Percentiles rank a stretch among this genome's conserved stretches.
Conservation (phyloP, 2,113 vertebrate genomes). For the Actenoides lindsayi region DNA sequence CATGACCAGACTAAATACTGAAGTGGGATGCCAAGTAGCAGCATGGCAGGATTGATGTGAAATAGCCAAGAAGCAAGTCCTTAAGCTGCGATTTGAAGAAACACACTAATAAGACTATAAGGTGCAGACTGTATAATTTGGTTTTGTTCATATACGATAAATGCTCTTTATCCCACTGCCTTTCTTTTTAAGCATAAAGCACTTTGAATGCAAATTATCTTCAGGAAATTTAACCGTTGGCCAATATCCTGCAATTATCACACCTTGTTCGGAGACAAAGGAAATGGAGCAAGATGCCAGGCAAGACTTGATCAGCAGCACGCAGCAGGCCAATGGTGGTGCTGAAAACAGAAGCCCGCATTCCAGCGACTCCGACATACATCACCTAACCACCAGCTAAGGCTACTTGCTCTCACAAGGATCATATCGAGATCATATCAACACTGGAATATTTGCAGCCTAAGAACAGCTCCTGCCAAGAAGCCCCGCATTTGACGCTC, state of each 20-base stretch:
- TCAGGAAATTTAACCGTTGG: background rate
- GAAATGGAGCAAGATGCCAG: background rate
- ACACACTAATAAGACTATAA: background rate
- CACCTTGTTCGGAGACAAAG: background rate
- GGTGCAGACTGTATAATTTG: background rate
- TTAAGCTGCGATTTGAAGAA: background rate
- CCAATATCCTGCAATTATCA: background rate
- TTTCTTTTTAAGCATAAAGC: background rate
- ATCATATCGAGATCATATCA: background rate
- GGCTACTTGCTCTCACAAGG: background rate
- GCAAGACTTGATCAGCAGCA: background rate
- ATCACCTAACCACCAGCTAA: background rate
- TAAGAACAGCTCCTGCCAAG: background rate
- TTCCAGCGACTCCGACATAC: background rate
- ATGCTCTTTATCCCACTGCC: background rate
- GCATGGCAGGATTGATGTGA: background rate
- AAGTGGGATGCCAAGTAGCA: slow-evolving; percentile 35
- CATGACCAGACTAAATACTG: slow-evolving; percentile 60
- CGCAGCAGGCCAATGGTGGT: background rate
- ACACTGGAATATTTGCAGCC: background rate
- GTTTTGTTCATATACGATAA: background rate
- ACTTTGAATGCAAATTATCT: background rate
- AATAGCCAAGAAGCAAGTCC: slow-evolving; percentile 1
- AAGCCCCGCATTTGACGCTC: background rate
- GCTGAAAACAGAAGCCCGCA: background rate